Conservation (phyloP, 2,113 vertebrate species). For the Anoura caudifer region DNA sequence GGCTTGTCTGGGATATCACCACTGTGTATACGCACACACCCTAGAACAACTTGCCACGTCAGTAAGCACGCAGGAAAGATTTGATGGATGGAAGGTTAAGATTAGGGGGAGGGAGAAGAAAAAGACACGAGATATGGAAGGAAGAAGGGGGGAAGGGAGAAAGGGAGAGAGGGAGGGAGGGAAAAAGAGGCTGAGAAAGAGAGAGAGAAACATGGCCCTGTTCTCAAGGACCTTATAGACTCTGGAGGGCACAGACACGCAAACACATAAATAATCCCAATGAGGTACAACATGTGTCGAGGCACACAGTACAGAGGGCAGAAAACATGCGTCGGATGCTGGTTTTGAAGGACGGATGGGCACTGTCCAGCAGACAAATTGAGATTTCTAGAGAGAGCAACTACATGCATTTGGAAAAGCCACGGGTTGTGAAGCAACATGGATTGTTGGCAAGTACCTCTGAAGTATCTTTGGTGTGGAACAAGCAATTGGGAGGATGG, state of each 20-base stretch:
- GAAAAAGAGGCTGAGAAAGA: not conserved
- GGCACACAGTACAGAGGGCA: not conserved
- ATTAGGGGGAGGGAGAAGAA: not conserved
- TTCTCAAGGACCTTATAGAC: not conserved
- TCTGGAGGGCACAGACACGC: not conserved
- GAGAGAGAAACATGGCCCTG: not conserved
- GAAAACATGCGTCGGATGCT: not conserved
- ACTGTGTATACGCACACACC: not conserved
- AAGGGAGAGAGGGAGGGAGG: not conserved
- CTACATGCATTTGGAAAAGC: not conserved
- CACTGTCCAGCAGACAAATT: not conserved
- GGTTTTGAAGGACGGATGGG: not conserved
- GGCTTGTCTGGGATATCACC: not conserved
- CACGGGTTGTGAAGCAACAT: too few species aligned
- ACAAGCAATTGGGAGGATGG: not conserved
- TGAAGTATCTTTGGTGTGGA: not conserved
- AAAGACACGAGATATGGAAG: not conserved
- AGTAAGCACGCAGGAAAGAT: accelerated
- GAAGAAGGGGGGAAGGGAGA: not conserved
- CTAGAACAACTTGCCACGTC: accelerated
- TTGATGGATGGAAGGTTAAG: not conserved
- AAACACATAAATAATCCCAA: not conserved
- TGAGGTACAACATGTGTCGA: not conserved
- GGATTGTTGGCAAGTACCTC: not conserved
- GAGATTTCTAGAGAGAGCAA: not conserved